Evolutionary conservation across 2,113 vertebrate genomes (phyloP).

Genomic region (Myiagra hebetior): DNA sequence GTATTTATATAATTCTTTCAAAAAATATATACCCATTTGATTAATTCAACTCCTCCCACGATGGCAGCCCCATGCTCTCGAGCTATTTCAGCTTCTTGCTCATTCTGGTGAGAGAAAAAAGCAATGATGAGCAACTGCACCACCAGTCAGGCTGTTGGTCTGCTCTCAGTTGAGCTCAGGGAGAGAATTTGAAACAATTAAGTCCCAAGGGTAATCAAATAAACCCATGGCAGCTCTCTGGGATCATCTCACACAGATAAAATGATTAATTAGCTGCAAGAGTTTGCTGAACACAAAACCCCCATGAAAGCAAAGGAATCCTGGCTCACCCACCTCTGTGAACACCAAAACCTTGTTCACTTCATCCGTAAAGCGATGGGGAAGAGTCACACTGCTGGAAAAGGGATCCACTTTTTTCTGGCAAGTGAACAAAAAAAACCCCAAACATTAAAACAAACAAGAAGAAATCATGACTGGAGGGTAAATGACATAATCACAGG

Average conservation of each 20-base stretch:
- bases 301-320: not conserved
- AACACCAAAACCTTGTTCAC: slow-evolving; percentile 87
- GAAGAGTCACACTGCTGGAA: slow-evolving; percentile 76
- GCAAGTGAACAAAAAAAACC: not conserved
- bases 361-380: slow-evolving; percentile 75
- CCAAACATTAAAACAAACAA: not conserved
- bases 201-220: not conserved
- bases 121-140: not conserved
- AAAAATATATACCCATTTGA: slow-evolving; percentile 78
- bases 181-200: not conserved
- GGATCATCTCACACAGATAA: too few relatives aligned
- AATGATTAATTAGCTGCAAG: not conserved
- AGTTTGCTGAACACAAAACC: not conserved
- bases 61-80: slow-evolving; percentile 78
- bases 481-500: fast-evolving
- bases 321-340: slow-evolving; percentile 79
- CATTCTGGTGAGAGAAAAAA: slow-evolving; percentile 70
- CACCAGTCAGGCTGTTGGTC: not conserved
- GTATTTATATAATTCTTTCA: fast-evolving
- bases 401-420: slow-evolving; percentile 89
- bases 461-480: fast-evolving
- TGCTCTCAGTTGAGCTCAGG: not conserved
- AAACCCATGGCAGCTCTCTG: not conserved
- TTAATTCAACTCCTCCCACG: slow-evolving; percentile 83
- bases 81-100: slow-evolving; percentile 77